phyloP scores from a whole-genome alignment of 2,888 invertebrate genomes.

The Drosophila greeni region DNA sequence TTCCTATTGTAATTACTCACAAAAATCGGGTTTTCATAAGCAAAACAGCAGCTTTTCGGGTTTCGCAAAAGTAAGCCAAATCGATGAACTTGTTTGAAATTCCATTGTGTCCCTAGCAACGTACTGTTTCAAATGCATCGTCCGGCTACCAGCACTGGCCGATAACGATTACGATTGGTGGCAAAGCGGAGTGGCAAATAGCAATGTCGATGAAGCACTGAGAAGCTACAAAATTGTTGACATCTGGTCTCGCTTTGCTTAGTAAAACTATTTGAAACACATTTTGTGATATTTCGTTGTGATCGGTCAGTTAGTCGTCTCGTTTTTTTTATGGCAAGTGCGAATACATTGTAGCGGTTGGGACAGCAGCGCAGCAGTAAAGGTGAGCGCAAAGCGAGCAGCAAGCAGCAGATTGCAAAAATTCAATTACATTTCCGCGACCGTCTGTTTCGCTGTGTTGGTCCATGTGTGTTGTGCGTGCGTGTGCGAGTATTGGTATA shows the following conservation, averaged over 20 bases:
- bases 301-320: conserved; percentile 50
- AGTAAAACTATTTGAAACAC: conserved; percentile 48
- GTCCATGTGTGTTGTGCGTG: conserved; percentile 23
- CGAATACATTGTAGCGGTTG: conserved; percentile 55
- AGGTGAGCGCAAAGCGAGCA: conserved; percentile 56
- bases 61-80: no score
- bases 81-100: no score
- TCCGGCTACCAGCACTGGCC: conserved; percentile 14
- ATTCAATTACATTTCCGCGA: conserved; percentile 66
- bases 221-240: conserved; percentile 63
- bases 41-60: no score
- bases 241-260: conserved; percentile 68
- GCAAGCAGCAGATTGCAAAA: conserved; percentile 43
- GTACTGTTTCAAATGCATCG: conserved; percentile 43
- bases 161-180: conserved; percentile 8
- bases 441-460: conserved; percentile 51
- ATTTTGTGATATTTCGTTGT: conserved; percentile 70
- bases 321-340: conserved; percentile 60
- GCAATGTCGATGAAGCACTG: conserved; percentile 68
- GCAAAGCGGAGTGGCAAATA: conserved; percentile 49
- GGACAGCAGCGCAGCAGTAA: conserved; percentile 22
- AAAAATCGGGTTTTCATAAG: neutral
- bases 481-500: conserved; percentile 23
- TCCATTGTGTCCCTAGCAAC: neutral
- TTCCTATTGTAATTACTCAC: neutral